Conservation (phyloP, 2,113 vertebrate genomes). For the Urocolius indicus region DNA sequence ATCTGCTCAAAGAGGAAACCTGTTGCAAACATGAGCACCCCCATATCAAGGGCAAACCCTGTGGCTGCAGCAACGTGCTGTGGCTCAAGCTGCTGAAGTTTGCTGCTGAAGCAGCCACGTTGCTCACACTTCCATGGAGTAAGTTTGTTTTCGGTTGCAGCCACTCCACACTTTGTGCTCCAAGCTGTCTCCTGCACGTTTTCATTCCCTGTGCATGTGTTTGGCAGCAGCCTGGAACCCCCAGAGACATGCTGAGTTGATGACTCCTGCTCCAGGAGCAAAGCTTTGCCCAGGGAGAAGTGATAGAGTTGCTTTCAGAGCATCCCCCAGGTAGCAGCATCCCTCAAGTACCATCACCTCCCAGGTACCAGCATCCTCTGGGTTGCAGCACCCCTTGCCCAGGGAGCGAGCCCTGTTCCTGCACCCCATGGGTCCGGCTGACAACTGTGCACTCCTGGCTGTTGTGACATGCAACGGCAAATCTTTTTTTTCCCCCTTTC, state of each 20-base stretch:
- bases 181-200: background rate
- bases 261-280: background rate
- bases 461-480: fast-evolving
- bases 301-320: background rate
- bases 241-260: fast-evolving
- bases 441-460: fast-evolving
- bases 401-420: background rate
- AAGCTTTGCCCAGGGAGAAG: background rate
- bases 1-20: background rate
- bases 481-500: fast-evolving
- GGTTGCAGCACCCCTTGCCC: background rate
- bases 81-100: background rate
- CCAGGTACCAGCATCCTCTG: background rate
- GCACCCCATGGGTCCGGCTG: fast-evolving
- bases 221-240: fast-evolving
- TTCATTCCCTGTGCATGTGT: fast-evolving
- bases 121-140: background rate
- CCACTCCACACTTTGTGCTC: background rate
- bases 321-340: background rate
- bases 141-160: fast-evolving
- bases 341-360: background rate
- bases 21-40: background rate
- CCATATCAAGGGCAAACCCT: fast-evolving
- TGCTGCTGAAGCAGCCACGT: background rate
- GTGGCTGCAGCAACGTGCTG: fast-evolving